Base-by-base conservation (phyloP, 2,888 invertebrate genomes). In the Latrodectus hesperus region DNA sequence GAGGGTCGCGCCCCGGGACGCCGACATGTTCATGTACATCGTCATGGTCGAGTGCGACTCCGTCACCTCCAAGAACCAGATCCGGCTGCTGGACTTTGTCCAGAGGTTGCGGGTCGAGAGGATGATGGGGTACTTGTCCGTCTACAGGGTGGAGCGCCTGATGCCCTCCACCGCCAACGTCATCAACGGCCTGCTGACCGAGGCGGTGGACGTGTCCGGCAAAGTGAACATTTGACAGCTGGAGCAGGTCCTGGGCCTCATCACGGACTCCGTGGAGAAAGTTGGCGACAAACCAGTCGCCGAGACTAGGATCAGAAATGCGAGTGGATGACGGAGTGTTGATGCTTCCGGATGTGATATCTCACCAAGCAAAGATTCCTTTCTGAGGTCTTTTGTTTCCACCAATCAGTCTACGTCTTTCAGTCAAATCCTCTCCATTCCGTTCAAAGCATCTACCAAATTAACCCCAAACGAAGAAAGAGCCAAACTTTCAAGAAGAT, bases 21-120 rank as follows among this genome's bases (percentile, higher is more conserved):
- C 92, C 38, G 91, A 92, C 77, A 91, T 92, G 79, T 93, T 93
- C 90, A 92, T 92, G 90, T 93, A 93, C 90, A 90, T 93, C 9
- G 91, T 93, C 16, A 90, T 92, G 64, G 92, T 92, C 11, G 92
- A 93, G 75, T 92, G 92, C 83, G 91, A 91, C 12, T 91, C 91
- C 38, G 91, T 93, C 11, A 90, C 91, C 88, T 90, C 90, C 17
- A 89, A 90, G 51, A 91, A 91, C 76, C 90, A 91, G 90, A 90
- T 91, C 26, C 90, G 91, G 78, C 90, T 93, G 6, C 84, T 92
- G 84, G 93, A 93, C 89, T 93, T 93, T 89, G 92, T 92, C 5
- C 92, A 92, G 88, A 90, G 92, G 49, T 91, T 93, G 88, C 89
- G 93, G 81, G 92, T 92, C 6, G 92, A 93, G 86, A 90, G 92